phyloP scores from a whole-genome alignment of 64 coral and sea anemone species.

The Platygyra sinensis region DNA sequence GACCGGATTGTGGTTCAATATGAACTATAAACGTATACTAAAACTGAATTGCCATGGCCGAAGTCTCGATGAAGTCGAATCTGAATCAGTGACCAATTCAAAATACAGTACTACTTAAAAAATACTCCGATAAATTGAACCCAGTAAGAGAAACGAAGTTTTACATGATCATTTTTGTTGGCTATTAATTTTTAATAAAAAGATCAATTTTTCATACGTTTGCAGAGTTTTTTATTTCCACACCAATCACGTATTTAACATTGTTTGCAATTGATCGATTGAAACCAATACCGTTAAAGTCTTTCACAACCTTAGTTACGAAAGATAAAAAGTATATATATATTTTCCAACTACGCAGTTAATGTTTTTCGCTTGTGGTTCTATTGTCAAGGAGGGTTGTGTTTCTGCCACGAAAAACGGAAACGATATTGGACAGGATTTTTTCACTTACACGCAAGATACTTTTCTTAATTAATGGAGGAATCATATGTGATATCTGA shows the following conservation, averaged over 20 bases:
- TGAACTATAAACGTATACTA: no score
- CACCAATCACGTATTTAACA: not conserved
- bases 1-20: no score
- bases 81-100: no score
- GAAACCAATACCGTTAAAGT: conserved; percentile 4
- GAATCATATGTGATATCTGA: not conserved
- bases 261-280: not conserved
- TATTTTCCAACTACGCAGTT: not conserved
- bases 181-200: conserved; percentile 9
- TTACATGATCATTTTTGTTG: not conserved
- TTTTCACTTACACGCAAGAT: no score
- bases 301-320: not conserved
- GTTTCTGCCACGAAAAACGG: not conserved
- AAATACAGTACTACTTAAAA: not conserved
- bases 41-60: no score
- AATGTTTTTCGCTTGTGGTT: not conserved
- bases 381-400: not conserved
- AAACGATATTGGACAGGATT: no score
- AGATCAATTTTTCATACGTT: not conserved
- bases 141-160: not conserved
- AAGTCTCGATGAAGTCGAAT: no score
- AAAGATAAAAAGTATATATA: not conserved
- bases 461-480: not conserved
- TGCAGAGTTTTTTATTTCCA: not conserved
- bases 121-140: not conserved